Percentiles rank a stretch among this genome's conserved stretches.
Conservation (phyloP, 2,797 vertebrate genomes). For the Choloepus didactylus region DNA sequence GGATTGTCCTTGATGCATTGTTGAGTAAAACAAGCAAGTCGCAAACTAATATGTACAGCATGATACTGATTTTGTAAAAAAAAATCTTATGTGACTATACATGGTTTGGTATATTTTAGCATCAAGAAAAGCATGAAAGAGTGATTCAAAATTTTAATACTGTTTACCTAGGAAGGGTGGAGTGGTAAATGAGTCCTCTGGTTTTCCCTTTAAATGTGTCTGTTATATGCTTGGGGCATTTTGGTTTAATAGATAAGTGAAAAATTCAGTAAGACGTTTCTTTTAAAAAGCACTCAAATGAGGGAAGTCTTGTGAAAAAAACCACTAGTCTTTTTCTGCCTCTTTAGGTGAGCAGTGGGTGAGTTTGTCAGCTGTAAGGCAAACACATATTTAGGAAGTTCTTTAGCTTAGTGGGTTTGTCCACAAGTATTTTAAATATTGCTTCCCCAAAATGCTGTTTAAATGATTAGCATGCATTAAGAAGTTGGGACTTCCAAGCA, state of each 20-base stretch:
- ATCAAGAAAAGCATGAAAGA: background rate
- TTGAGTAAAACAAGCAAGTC: background rate
- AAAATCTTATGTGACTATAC: background rate
- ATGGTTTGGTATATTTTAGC: background rate
- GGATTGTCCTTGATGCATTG: background rate
- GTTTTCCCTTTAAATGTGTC: background rate
- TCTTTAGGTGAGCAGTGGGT: background rate
- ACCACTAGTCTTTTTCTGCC: background rate
- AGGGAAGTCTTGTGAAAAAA: background rate
- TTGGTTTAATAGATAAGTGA: constrained; percentile 20
- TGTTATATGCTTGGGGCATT: background rate
- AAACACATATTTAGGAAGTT: background rate
- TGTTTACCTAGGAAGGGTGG: background rate
- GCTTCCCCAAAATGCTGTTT: background rate
- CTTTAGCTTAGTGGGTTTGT: background rate
- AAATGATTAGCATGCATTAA: background rate
- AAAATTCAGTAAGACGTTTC: background rate
- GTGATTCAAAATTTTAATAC: background rate
- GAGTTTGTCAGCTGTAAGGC: background rate
- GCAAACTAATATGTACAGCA: background rate
- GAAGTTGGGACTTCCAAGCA: background rate
- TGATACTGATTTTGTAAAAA: background rate
- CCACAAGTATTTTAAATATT: background rate
- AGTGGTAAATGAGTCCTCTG: background rate
- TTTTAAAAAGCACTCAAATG: constrained; percentile 18